Evolutionary conservation across 2,797 vertebrate species (phyloP).

Genomic region (Clarias platycephalus): DNA sequence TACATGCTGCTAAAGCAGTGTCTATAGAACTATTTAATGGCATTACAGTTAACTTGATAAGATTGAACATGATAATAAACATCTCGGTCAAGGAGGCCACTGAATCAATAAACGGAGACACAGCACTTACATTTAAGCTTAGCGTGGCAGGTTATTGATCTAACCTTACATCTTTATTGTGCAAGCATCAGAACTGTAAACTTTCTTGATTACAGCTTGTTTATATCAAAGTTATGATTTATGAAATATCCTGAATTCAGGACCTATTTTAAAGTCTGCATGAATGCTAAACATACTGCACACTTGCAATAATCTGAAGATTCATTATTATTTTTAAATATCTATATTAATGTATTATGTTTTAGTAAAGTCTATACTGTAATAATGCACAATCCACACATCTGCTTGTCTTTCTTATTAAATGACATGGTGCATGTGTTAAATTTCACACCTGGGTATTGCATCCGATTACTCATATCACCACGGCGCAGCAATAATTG

Average conservation of each 20-base stretch:
- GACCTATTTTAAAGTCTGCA: background rate
- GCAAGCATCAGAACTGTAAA: background rate
- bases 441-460: conserved; percentile 19
- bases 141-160: background rate
- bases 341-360: background rate
- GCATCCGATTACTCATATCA: conserved; percentile 27
- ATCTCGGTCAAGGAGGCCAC: conserved; percentile 12
- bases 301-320: conserved; percentile 2
- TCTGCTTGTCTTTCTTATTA: background rate
- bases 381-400: background rate
- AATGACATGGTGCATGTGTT: conserved; percentile 24
- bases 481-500: conserved; percentile 6
- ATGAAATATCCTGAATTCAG: conserved; percentile 8
- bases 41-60: conserved; percentile 33
- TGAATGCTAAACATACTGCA: background rate
- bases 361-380: background rate
- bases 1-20: conserved; percentile 20
- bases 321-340: background rate
- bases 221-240: background rate
- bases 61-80: conserved; percentile 32
- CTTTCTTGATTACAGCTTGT: background rate
- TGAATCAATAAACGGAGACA: conserved; percentile 8
- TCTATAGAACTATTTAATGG: conserved; percentile 28
- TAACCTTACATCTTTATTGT: background rate
- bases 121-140: background rate